Evolutionary conservation across 2,888 invertebrate genomes (phyloP).

Genomic region (Rotaria socialis): DNA sequence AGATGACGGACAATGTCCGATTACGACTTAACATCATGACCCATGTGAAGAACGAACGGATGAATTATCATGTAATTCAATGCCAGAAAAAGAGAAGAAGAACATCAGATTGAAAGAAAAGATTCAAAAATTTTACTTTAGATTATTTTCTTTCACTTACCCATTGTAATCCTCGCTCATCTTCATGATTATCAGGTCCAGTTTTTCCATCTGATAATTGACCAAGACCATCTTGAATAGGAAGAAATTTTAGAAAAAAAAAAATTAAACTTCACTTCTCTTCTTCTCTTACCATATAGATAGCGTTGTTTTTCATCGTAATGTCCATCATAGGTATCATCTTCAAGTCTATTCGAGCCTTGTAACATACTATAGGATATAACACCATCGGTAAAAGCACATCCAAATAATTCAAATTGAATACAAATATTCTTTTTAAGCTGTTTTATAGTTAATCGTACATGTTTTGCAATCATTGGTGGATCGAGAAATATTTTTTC

Average conservation of each 20-base stretch:
- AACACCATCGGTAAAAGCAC: slow-evolving; percentile 30
- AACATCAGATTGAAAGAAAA: no score
- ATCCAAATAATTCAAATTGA: slow-evolving; percentile 32
- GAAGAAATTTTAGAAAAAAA: not conserved
- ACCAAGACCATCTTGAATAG: not conserved
- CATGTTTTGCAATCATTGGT: slow-evolving; percentile 10
- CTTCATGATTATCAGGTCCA: slow-evolving; percentile 5
- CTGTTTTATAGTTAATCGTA: not conserved
- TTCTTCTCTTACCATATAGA: not conserved
- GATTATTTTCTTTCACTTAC: not conserved
- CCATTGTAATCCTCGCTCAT: slow-evolving; percentile 4
- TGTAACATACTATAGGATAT: slow-evolving; percentile 17
- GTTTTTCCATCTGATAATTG: slow-evolving; percentile 31
- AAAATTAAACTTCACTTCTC: no score
- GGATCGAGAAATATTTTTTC: not conserved
- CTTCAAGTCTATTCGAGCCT: slow-evolving; percentile 20
- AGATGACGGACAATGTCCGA: no score
- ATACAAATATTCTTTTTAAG: not conserved
- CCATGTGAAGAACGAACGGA: no score
- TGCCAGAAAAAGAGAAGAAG: no score
- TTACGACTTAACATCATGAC: no score
- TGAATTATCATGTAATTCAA: no score
- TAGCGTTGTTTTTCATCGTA: slow-evolving; percentile 12
- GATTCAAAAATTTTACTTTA: no score
- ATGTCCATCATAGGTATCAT: slow-evolving; percentile 30